Base-by-base conservation (phyloP, 2,113 vertebrate species). In the Mobula hypostoma region DNA sequence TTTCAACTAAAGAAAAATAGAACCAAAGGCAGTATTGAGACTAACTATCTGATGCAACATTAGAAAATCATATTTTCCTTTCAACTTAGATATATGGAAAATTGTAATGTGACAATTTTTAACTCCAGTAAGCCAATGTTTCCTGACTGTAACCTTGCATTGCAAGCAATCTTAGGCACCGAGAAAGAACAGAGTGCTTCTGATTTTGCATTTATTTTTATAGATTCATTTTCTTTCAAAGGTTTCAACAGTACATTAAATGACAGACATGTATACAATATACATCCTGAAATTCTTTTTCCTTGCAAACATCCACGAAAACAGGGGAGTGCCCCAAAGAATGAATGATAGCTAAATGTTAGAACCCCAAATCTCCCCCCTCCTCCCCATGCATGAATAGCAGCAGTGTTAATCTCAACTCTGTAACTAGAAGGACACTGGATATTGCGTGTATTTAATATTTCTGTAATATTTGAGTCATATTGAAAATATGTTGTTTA, bases 1-100 rank as follows among this genome's bases (percentile, higher is more conserved):
- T n/a, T 90, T 90, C 85, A 90, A 68, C 85, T n/a, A 32, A 88
- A 88, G 61, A 61, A 88, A 66, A 90, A 66, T 90, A 90, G 15
- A 90, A 90, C 5, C 85, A 32, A 90, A 88, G 5, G 29, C 29
- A 90, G 61, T 32, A 90, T 61, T 90, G 61, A 90, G 58, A 21
- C 56, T 29, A 58, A 87, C 63, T 61, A 27, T 66, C 14, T 14
- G 27, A 77, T 5, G 27, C 61, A 66, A 32, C 85, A 32, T 66
- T 88, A 88, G 27, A 61, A 56, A 87, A 88, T 88, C n/a, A 32
- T 4, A 32, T 32, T 88, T 88, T 66, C 14, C 29, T 27, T 21
- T 66, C 29, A 66, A 32, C 66, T 66, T 66, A 68, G 29, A 66
- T 27, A 29, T 27, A 66, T 29, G 27, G 8, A 32, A 63, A 90